Evolutionary conservation across 2,113 vertebrate species (phyloP), one percentile per base, ranked within the genome.

Genomic region (Natator depressus): DNA sequence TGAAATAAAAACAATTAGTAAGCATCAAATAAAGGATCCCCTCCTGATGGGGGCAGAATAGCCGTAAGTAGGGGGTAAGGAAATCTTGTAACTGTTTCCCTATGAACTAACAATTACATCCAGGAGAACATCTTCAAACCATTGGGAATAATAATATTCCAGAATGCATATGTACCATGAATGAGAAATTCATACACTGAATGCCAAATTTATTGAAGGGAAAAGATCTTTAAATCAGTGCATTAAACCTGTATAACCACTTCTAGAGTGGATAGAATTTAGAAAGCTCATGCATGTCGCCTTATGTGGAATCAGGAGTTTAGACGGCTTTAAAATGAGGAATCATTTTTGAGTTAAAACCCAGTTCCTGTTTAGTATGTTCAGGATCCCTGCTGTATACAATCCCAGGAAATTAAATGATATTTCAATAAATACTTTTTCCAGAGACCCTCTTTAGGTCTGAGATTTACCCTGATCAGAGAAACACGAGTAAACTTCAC

Each of bases 1-100:
- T 93, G 88, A 93, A 95, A 97, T 96, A 91, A 96, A 97, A 93
- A 89, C 89, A 94, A 96, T 98, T 96, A 95, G 87, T 85, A 93
- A 96, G 49, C 65, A 85, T 59, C 81, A 93, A 92, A 94, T 35
- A 72, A 89, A 97, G 96, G 47, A 83, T 25, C 35, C 10, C 38
- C n/a, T 88, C 59, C 79, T 90, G 13, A 83, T 84, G 82, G 27
- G 20, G 42, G 55, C 53, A 29, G 53, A 93, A 84, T 83, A 82
- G 24, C 72, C 84, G 85, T 31, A 84, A 53, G 85, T 55, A 78
- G 54, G 87, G 59, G 35, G 57, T 47, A 38, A 81, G 42, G 50
- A 50, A 95, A 91, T 91, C 31, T 80, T 54, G 62, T 35, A 59
- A 84, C 96, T 85, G 29, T 87, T 97, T 95, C 16, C 42, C 62